Evolutionary conservation across 2,113 vertebrate species (phyloP).

Genomic region (Malaclemys terrapin): DNA sequence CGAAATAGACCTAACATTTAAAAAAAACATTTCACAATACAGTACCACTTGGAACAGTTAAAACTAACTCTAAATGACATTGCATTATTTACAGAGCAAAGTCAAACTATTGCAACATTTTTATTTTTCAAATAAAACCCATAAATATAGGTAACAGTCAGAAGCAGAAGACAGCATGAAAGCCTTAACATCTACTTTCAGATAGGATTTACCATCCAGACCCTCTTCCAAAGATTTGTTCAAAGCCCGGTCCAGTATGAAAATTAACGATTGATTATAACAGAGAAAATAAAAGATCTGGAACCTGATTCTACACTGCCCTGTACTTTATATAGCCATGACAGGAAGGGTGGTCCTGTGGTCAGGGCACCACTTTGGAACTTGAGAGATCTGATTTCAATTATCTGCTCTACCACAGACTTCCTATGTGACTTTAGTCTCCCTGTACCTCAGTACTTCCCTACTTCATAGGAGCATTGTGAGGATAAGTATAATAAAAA

Average conservation of each 20-base stretch:
- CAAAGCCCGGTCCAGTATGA: background rate
- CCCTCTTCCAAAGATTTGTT: background rate
- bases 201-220: background rate
- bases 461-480: background rate
- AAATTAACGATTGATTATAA: fast-evolving
- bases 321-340: fast-evolving
- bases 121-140: background rate
- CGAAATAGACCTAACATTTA: background rate
- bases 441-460: background rate
- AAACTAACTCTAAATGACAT: background rate
- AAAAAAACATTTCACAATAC: background rate
- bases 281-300: background rate
- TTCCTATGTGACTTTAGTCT: background rate
- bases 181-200: background rate
- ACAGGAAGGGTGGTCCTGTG: background rate
- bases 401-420: background rate
- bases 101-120: background rate
- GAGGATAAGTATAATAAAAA: background rate
- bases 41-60: background rate
- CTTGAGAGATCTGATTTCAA: background rate
- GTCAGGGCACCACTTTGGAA: background rate
- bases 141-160: background rate
- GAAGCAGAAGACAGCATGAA: background rate
- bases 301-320: fast-evolving
- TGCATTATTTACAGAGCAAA: fast-evolving